phyloP scores from a whole-genome alignment of 2,113 vertebrate genomes.

The Turnix velox region DNA sequence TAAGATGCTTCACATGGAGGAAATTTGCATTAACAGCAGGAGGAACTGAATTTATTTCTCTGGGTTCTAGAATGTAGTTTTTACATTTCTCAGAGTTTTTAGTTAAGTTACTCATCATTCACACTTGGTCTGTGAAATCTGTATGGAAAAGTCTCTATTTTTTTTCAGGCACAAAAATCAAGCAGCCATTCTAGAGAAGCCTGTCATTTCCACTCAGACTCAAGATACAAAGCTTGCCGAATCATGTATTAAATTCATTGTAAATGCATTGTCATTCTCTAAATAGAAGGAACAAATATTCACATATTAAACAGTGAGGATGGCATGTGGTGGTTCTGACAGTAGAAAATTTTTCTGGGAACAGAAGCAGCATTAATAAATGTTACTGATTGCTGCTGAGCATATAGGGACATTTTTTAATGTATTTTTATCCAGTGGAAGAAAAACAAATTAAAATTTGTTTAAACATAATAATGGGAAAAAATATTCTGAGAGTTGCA shows the following conservation, averaged over 20 bases:
- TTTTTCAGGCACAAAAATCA: conserved; percentile 17
- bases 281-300: not conserved
- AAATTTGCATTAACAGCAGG: conserved; percentile 26
- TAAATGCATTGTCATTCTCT: not conserved
- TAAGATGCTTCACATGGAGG: not conserved
- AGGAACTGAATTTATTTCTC: conserved; percentile 1
- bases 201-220: not conserved
- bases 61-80: not conserved
- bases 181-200: not conserved
- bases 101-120: conserved; percentile 50
- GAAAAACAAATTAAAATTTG: not conserved
- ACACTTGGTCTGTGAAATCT: conserved; percentile 26
- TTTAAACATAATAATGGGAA: not conserved
- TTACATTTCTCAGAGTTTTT: conserved; percentile 1
- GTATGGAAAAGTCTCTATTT: not conserved
- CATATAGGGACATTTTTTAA: not conserved
- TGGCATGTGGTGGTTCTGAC: not conserved
- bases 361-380: not conserved
- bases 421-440: not conserved
- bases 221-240: not conserved
- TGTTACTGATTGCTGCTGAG: not conserved
- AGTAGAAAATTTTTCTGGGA: not conserved
- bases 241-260: not conserved
- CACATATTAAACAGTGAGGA: not conserved
- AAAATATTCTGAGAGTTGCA: not conserved